A percentile compares a stretch with the other conserved stretches of the same genome.
Conservation (phyloP, 2,888 invertebrate species). For the Deilephila porcellus region DNA sequence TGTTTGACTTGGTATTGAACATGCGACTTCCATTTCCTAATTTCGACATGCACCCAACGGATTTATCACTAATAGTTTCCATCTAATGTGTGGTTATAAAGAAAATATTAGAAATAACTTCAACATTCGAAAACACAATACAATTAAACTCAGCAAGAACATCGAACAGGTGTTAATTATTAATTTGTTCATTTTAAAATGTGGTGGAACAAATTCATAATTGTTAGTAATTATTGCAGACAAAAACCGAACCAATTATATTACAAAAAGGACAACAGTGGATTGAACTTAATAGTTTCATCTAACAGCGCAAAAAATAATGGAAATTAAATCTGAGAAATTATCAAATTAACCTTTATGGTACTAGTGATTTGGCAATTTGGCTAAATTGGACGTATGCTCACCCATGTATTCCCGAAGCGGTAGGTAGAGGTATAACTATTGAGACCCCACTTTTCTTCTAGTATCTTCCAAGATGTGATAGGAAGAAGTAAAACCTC, state of each 20-base stretch:
- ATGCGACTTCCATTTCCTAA: too few species aligned
- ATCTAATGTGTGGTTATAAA: not conserved
- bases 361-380: too few species aligned
- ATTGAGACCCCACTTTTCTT: too few species aligned
- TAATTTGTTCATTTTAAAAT: slow-evolving; percentile 15
- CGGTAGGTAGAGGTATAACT: too few species aligned
- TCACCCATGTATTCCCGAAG: too few species aligned
- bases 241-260: not conserved
- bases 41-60: too few species aligned
- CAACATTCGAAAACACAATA: not conserved
- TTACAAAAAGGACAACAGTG: not conserved
- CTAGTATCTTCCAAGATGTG: too few species aligned
- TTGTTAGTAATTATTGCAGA: slow-evolving; percentile 14
- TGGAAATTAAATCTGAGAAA: not conserved
- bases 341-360: not conserved
- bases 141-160: not conserved
- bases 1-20: too few species aligned
- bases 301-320: not conserved
- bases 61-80: too few species aligned
- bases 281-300: not conserved
- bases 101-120: not conserved
- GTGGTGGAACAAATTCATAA: slow-evolving; percentile 28
- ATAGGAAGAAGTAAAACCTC: too few species aligned
- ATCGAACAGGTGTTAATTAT: slow-evolving; percentile 1
- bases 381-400: too few species aligned